Evolutionary conservation across 2,113 vertebrate species (phyloP).

Genomic region (Poicephalus meyeri): DNA sequence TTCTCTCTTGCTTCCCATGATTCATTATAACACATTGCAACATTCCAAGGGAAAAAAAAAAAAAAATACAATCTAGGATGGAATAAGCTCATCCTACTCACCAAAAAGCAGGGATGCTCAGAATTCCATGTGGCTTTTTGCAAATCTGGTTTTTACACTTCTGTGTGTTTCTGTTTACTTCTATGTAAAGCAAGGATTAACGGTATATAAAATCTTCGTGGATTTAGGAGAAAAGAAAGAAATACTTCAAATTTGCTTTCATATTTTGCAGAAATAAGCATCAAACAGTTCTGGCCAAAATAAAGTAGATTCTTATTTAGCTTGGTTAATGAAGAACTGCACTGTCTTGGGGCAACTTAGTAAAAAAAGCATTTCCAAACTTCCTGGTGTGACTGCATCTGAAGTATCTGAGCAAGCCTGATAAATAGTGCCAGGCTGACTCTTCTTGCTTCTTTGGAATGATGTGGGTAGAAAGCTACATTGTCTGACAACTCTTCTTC

Average conservation of each 20-base stretch:
- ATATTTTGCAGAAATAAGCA: not conserved
- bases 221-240: not conserved
- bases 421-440: not conserved
- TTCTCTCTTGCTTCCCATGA: not conserved
- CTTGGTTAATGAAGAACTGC: not conserved
- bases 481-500: not conserved
- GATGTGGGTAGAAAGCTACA: not conserved
- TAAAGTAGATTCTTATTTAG: not conserved
- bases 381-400: not conserved
- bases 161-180: not conserved
- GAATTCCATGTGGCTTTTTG: not conserved
- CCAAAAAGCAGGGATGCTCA: not conserved
- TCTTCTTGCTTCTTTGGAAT: not conserved
- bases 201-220: not conserved
- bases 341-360: not conserved
- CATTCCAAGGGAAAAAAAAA: not conserved
- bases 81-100: not conserved
- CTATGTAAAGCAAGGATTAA: not conserved
- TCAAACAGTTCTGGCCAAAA: not conserved
- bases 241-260: not conserved
- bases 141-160: not conserved
- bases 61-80: not conserved
- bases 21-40: not conserved
- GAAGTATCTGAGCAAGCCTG: not conserved
- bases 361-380: not conserved